Percentiles rank a stretch among this genome's conserved stretches.
Conservation (phyloP, 2,888 invertebrate species). For the Epinotia ramella region DNA sequence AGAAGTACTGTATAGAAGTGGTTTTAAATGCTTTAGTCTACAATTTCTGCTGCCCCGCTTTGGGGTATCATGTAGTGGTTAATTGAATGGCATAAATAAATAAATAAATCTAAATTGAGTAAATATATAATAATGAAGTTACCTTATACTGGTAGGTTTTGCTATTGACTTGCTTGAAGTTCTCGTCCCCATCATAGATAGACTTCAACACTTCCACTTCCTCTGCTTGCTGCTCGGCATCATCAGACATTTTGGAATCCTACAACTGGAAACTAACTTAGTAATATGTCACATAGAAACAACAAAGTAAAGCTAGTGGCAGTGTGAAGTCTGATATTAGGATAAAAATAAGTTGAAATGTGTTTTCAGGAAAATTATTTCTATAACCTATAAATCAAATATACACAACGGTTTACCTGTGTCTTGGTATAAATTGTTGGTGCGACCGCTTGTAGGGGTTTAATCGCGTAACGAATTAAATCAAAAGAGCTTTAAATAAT, state of each 20-base stretch:
- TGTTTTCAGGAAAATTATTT: neutral
- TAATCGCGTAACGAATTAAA: neutral
- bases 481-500: neutral
- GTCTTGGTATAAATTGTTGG: neutral
- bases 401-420: too few relatives aligned
- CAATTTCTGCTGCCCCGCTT: too few relatives aligned
- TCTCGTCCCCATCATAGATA: slow-evolving; percentile 97
- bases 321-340: neutral
- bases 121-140: slow-evolving; percentile 47
- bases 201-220: slow-evolving; percentile 96
- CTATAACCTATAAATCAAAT: slow-evolving; percentile 23
- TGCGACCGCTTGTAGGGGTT: neutral
- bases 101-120: neutral
- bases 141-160: slow-evolving; percentile 97
- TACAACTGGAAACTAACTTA: neutral
- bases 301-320: neutral
- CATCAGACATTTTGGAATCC: slow-evolving; percentile 71
- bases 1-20: too few relatives aligned
- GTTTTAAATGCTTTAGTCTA: too few relatives aligned
- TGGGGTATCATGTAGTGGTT: neutral
- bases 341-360: neutral
- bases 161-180: slow-evolving; percentile 91
- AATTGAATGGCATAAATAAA: neutral
- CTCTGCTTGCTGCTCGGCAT: slow-evolving; percentile 91
- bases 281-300: neutral